Base-by-base conservation (phyloP, 2,797 vertebrate genomes). In the Coregonus ussuriensis region DNA sequence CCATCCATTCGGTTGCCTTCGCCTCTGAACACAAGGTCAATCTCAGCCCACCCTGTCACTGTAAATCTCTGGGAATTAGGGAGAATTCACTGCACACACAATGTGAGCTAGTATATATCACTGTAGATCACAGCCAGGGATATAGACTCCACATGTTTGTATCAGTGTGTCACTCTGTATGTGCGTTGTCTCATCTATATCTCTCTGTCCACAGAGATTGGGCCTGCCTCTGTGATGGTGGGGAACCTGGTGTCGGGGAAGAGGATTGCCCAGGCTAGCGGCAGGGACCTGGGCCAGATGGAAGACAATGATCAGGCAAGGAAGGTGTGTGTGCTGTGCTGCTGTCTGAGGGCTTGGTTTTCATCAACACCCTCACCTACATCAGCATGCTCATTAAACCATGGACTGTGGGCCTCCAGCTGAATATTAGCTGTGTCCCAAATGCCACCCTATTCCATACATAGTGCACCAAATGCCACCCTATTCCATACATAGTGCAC, bases 181-280 rank as follows among this genome's bases (percentile, higher is more conserved):
- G 63, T 74, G 37, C 54, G 14, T 62, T 47, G 11, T 62, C 3
- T 59, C 66, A 25, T 7, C 71, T 41, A 6, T 65, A 16, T 73
- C 33, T 53, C 37, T 53, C 29, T 73, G 16, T 76, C 13, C 25
- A 54, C 71, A 99, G 98, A 99, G 94, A 99, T 99, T 65, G 98
- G 98, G 56, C 98, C 98, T 74, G 98, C 98, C 95, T 99, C 98
- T 90, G 98, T 99, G 95, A 99, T 99, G 97, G 98, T 99, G 90
- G 98, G 98, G 85, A 99, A 99, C 89, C 95, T 99, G 93, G 98
- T 99, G 83, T 98, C 98, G 59, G 98, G 98, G 86, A 99, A 99
- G 93, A 95, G 98, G 87, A 99, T 99, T 75, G 98, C 98, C 63
- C 97, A 99, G 91, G 98, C 97, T 85, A 99, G 98, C 0, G 98